These are phyloP conservation scores for Holocentrus rufus DNA, from an alignment of 2,797 vertebrate species.

Conservation along the genomic window DNA sequence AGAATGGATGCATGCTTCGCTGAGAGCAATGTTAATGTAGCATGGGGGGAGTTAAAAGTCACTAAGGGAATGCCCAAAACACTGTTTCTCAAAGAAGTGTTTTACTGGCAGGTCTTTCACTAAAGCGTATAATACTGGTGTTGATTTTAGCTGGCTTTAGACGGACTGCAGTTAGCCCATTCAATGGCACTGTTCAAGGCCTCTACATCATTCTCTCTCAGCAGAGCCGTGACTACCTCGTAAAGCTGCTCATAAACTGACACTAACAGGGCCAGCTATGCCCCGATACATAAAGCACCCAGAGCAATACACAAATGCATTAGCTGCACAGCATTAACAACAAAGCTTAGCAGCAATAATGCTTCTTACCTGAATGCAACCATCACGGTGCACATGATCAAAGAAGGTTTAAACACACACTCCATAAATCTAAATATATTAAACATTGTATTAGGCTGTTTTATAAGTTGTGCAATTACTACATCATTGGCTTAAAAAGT, in stretches of 20 bases:
- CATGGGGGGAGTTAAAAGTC: conserved; percentile 52
- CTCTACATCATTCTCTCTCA: conserved; percentile 69
- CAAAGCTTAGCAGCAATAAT: conserved; percentile 3
- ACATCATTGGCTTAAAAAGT: conserved; percentile 24
- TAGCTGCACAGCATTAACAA: conserved; percentile 24
- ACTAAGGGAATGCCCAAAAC: conserved; percentile 49
- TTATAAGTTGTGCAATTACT: conserved; percentile 44
- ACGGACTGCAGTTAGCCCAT: conserved; percentile 65
- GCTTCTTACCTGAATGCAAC: conserved; percentile 34
- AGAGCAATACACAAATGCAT: conserved; percentile 38
- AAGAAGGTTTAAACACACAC: conserved; percentile 43
- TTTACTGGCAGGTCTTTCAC: conserved; percentile 75
- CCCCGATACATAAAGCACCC: conserved; percentile 55
- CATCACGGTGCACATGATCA: conserved; percentile 26
- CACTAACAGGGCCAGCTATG: conserved; percentile 59
- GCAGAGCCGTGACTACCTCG: conserved; percentile 71
- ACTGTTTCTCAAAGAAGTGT: conserved; percentile 60
- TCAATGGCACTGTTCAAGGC: conserved; percentile 79
- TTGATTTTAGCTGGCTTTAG: conserved; percentile 78
- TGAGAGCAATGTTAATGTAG: conserved; percentile 47
- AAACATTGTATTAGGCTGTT: conserved; percentile 47
- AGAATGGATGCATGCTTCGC: conserved; percentile 35
- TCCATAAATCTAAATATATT: conserved; percentile 29
- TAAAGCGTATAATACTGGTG: conserved; percentile 77
- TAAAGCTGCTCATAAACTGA: conserved; percentile 78